A percentile compares a stretch with the other conserved stretches of the same genome.
Conservation (phyloP, 2,113 vertebrate genomes). For the Stigmatopora nigra region DNA sequence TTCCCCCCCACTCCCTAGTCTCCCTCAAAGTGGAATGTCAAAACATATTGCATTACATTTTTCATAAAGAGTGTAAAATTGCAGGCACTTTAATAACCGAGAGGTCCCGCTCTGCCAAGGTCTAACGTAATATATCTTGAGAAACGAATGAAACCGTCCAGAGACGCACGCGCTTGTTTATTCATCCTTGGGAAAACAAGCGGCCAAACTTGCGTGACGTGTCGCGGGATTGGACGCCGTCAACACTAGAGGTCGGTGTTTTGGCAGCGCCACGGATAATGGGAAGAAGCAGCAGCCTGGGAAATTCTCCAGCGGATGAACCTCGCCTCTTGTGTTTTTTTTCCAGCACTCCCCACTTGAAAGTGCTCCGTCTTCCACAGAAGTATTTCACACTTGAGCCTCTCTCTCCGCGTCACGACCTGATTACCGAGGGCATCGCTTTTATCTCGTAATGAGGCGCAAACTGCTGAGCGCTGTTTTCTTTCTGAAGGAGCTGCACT, state of each 20-base stretch:
- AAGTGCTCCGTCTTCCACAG: constrained; percentile 33
- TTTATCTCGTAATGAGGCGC: constrained; percentile 51
- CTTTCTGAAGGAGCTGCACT: constrained; percentile 17
- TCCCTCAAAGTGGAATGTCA: background rate
- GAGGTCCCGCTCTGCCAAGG: background rate
- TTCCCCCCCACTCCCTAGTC: background rate
- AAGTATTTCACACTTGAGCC: constrained; percentile 27
- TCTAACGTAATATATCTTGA: background rate
- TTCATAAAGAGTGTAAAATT: constrained; percentile 1
- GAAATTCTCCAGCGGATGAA: constrained; percentile 11
- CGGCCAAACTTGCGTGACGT: background rate
- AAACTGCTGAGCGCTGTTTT: constrained; percentile 50
- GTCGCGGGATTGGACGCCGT: constrained; percentile 8
- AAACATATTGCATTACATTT: background rate
- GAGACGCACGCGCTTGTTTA: background rate
- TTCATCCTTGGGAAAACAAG: background rate
- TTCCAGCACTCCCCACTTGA: constrained; percentile 11
- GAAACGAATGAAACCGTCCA: background rate
- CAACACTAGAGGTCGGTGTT: constrained; percentile 72
- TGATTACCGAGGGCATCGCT: constrained; percentile 51
- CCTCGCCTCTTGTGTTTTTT: constrained; percentile 1
- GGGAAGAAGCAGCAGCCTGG: constrained; percentile 13
- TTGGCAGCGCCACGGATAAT: constrained; percentile 38
- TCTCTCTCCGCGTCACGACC: constrained; percentile 27
- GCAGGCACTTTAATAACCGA: background rate